Conservation (phyloP, 2,797 vertebrate species). For the Danio tinwini region DNA sequence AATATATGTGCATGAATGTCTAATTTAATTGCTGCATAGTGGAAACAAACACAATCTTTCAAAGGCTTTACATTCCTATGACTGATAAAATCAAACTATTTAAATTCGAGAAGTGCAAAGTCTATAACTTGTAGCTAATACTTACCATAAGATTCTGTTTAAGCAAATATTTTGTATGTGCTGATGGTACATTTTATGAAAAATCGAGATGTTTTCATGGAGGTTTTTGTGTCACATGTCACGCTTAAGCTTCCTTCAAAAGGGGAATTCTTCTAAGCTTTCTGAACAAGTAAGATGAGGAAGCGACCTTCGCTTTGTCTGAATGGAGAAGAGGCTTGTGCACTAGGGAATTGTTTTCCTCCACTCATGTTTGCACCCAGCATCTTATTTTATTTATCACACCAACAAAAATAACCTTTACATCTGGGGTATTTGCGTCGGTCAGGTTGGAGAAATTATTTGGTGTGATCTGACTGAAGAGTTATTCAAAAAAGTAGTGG, state of each 20-base stretch:
- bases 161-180: background rate
- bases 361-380: slow-evolving; percentile 31
- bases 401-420: slow-evolving; percentile 49
- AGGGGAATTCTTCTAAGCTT: background rate
- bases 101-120: background rate
- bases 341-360: background rate
- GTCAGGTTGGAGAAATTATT: background rate
- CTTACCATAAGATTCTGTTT: background rate
- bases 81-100: background rate
- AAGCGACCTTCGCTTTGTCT: background rate
- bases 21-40: background rate
- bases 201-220: background rate
- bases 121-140: background rate
- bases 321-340: background rate
- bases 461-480: background rate
- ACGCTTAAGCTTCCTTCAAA: slow-evolving; percentile 11
- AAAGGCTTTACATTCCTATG: background rate
- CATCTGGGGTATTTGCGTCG: background rate
- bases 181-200: background rate
- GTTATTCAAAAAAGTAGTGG: background rate
- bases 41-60: background rate
- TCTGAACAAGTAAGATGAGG: background rate
- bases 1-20: background rate
- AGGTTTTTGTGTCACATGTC: background rate
- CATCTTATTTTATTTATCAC: slow-evolving; percentile 55